Evolutionary conservation across 2,888 invertebrate species (phyloP).

Genomic region (Bimastos eiseni): DNA sequence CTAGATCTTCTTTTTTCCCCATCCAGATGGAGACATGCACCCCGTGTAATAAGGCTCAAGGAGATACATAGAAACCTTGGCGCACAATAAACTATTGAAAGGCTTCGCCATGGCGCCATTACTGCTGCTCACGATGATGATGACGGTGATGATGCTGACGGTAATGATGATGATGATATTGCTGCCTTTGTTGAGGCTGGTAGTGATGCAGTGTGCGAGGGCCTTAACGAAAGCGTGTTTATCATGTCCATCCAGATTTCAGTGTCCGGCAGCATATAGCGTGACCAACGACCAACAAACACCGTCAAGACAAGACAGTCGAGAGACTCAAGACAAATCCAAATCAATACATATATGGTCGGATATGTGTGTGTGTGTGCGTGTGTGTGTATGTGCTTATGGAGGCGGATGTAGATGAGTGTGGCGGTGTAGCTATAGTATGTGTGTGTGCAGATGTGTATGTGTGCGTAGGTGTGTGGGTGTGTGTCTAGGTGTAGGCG

Average conservation of each 20-base stretch:
- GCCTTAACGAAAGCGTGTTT: background rate
- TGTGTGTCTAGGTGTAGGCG: too few species aligned
- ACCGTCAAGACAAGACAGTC: background rate
- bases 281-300: background rate
- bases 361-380: too few species aligned
- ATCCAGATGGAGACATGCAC: background rate
- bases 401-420: too few species aligned
- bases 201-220: background rate
- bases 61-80: background rate
- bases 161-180: too few species aligned
- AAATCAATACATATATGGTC: too few species aligned
- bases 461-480: too few species aligned
- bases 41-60: background rate
- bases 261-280: background rate
- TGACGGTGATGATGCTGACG: background rate
- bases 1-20: background rate
- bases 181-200: background rate
- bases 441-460: too few species aligned
- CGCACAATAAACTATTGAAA: constrained; percentile 6
- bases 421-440: too few species aligned
- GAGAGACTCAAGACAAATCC: background rate
- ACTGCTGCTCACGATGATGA: background rate
- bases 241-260: too few species aligned
- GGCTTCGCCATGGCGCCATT: background rate
- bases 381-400: too few species aligned